Evolutionary conservation across 2,888 invertebrate species (phyloP).

Genomic region (Emmelina monodactyla): DNA sequence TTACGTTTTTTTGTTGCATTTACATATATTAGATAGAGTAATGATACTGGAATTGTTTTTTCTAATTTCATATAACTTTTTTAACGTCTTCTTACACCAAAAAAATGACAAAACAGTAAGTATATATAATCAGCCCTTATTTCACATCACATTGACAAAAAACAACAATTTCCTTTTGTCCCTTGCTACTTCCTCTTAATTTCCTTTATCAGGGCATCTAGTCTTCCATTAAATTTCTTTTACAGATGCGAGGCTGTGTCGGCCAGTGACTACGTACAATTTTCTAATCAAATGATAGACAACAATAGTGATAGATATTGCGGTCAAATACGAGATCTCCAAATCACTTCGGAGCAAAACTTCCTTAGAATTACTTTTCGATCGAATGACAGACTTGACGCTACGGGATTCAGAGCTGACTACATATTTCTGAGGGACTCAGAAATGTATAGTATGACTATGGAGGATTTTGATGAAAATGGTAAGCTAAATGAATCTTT

Average conservation of each 20-base stretch:
- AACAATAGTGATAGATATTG: conserved; percentile 87
- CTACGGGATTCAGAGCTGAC: conserved; percentile 90
- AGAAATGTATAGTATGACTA: conserved; percentile 58
- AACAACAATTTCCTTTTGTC: background rate
- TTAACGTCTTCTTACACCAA: no score
- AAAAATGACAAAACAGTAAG: no score
- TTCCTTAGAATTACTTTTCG: conserved; percentile 93
- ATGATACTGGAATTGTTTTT: no score
- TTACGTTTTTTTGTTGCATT: no score
- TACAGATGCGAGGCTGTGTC: conserved; percentile 87
- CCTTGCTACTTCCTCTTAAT: conserved; percentile 7
- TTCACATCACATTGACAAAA: no score
- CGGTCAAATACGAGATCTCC: conserved; percentile 80
- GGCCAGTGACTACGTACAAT: conserved; percentile 94
- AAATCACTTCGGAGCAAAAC: conserved; percentile 83
- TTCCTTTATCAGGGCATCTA: conserved; percentile 7
- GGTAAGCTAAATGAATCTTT: conserved; percentile 22
- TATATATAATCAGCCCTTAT: no score
- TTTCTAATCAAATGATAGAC: conserved; percentile 89
- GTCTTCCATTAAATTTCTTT: no score
- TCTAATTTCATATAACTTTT: no score
- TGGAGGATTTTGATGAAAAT: conserved; percentile 32
- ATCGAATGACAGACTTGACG: conserved; percentile 93
- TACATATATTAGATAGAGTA: no score
- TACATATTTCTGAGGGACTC: conserved; percentile 83